phyloP scores from a whole-genome alignment of 2,113 vertebrate genomes.

The Cheirogaleus medius region DNA sequence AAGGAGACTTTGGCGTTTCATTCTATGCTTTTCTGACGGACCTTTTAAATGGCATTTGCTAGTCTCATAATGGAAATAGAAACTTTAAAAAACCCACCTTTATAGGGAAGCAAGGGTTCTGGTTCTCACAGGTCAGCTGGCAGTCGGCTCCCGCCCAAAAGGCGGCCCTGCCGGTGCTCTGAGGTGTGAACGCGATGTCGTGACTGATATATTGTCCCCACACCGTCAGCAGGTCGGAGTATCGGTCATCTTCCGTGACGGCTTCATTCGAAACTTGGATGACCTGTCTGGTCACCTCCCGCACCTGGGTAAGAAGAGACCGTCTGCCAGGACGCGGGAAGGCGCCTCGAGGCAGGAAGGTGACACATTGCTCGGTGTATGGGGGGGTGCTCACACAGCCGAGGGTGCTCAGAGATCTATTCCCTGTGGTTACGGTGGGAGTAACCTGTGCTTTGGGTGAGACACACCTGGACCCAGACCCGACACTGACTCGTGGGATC shows the following conservation, averaged over 20 bases:
- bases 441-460: background rate
- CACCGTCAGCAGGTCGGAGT: conserved; percentile 91
- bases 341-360: background rate
- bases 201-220: conserved; percentile 97
- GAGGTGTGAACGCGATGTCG: conserved; percentile 93
- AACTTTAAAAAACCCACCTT: conserved; percentile 82
- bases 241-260: conserved; percentile 85
- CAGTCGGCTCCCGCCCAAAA: conserved; percentile 83
- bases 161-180: conserved; percentile 82
- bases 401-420: background rate
- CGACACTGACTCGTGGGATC: fast-evolving
- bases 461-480: background rate
- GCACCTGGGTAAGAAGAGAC: conserved; percentile 85
- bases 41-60: background rate
- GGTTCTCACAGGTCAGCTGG: conserved; percentile 85
- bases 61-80: background rate
- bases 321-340: background rate
- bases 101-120: conserved; percentile 92
- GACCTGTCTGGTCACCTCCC: conserved; percentile 90
- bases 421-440: fast-evolving
- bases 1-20: background rate
- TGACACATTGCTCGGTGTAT: background rate
- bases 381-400: background rate
- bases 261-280: conserved; percentile 83
- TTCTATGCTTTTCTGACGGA: background rate